Evolutionary conservation across 2,888 invertebrate genomes (phyloP).

Genomic region (Lysandra bellargus): DNA sequence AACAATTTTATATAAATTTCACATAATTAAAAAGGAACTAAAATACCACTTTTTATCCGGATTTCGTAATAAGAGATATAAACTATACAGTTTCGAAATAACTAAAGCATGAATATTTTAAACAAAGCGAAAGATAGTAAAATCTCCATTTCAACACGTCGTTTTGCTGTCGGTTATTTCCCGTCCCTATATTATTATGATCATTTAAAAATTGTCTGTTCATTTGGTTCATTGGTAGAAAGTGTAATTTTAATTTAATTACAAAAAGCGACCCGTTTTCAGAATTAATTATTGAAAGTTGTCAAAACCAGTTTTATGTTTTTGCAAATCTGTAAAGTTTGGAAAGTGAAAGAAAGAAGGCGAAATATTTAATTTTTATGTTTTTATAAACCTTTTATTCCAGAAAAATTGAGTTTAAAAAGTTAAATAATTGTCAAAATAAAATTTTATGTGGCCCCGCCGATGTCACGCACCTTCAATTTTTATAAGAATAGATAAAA

Average conservation of each 20-base stretch:
- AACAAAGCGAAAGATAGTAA: background rate
- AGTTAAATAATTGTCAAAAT: background rate
- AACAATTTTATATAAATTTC: no score
- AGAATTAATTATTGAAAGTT: constrained; percentile 4
- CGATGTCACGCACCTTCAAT: background rate
- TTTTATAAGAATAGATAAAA: background rate
- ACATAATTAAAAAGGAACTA: no score
- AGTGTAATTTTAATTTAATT: constrained; percentile 10
- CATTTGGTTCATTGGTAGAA: background rate
- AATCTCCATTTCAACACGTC: background rate
- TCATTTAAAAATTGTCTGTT: background rate
- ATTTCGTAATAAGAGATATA: background rate
- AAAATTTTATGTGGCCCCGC: background rate
- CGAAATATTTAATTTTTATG: background rate
- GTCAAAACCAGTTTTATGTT: background rate
- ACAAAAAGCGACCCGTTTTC: constrained; percentile 11
- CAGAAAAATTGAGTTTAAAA: background rate
- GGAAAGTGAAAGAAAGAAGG: background rate
- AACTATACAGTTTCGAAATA: background rate
- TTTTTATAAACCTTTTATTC: background rate
- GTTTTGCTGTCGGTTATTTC: background rate
- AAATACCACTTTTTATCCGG: background rate
- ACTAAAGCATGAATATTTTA: background rate
- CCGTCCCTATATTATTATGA: background rate
- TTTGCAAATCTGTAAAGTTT: constrained; percentile 3